Conservation (phyloP, 2,888 invertebrate genomes). For the Ichneumoninae sp. region DNA sequence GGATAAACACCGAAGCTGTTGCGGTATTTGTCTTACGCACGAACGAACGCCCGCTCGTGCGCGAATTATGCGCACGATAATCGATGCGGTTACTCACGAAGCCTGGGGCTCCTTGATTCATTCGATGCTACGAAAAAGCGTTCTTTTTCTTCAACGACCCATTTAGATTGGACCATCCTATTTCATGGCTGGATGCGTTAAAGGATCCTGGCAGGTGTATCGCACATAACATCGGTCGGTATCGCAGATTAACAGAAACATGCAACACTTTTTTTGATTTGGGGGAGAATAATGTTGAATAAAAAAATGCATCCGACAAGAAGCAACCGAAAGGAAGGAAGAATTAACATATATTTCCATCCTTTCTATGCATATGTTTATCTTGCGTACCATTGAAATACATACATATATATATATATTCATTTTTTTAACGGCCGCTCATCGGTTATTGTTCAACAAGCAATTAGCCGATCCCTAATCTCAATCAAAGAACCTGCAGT, state of each 20-base stretch:
- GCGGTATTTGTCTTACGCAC: constrained; percentile 6
- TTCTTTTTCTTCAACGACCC: not conserved
- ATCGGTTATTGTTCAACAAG: not conserved
- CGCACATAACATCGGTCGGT: not conserved
- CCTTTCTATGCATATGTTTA: too few species aligned
- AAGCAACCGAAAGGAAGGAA: too few species aligned
- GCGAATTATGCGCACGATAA: constrained; percentile 2
- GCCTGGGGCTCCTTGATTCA: not conserved
- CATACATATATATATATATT: too few species aligned
- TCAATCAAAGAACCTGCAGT: too few species aligned
- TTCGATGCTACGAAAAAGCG: not conserved
- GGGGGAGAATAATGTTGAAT: too few species aligned
- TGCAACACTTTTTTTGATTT: too few species aligned
- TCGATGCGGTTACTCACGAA: not conserved
- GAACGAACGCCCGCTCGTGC: constrained; percentile 11
- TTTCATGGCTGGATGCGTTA: not conserved
- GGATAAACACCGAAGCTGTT: not conserved
- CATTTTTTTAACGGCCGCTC: too few species aligned
- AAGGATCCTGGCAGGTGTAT: not conserved
- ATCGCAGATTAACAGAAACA: not conserved
- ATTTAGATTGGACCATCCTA: not conserved
- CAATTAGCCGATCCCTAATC: not conserved
- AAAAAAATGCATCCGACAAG: too few species aligned
- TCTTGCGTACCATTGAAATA: too few species aligned
- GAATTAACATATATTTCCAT: too few species aligned